Percentiles rank a stretch among this genome's conserved stretches.
Evolutionary conservation across 2,113 vertebrate genomes (phyloP).

Genomic region (Platycercus adscitus): DNA sequence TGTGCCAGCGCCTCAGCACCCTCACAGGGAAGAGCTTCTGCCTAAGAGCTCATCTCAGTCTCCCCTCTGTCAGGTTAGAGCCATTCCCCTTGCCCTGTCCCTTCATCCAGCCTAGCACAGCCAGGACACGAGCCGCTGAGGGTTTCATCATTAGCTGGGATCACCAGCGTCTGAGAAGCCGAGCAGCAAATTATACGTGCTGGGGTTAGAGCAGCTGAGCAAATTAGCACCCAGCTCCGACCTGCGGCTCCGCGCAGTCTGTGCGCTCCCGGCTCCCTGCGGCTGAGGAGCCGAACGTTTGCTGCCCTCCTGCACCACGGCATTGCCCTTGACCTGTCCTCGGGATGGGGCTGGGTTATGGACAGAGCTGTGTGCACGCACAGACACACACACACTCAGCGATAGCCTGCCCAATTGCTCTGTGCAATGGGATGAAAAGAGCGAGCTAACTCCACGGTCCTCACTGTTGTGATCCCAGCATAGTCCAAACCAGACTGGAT

Average conservation of each 20-base stretch:
- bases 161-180: background rate
- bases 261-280: rapidly evolving
- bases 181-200: background rate
- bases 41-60: background rate
- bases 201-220: background rate
- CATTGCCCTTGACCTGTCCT: background rate
- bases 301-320: rapidly evolving
- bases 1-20: background rate
- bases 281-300: background rate
- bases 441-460: rapidly evolving
- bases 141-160: background rate
- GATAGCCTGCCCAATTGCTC: rapidly evolving
- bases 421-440: background rate
- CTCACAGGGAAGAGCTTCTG: background rate
- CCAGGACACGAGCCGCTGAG: background rate
- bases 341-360: background rate
- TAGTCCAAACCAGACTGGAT: rapidly evolving
- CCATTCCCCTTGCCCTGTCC: background rate
- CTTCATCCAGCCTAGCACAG: background rate
- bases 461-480: rapidly evolving
- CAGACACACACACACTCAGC: rapidly evolving
- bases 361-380: rapidly evolving
- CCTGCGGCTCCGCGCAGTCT: background rate
- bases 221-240: background rate
- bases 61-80: background rate